Percentiles rank a stretch among this genome's conserved stretches.
Conservation (phyloP, 2,888 invertebrate species). For the Cerastoderma edule region DNA sequence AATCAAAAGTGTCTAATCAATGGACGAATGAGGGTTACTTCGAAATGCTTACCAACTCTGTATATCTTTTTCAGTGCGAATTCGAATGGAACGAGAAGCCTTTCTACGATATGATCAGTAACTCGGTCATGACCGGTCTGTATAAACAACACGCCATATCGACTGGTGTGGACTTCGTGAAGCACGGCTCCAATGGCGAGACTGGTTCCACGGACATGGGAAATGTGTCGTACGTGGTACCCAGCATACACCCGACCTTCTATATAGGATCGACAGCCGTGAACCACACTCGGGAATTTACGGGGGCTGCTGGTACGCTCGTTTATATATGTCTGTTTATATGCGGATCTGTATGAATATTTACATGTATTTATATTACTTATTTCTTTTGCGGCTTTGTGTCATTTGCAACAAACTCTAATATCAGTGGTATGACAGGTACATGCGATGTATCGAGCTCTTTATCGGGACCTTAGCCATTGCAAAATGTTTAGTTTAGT, state of each 20-base stretch:
- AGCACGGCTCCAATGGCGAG: slow-evolving; percentile 27
- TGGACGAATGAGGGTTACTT: no score
- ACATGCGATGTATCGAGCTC: no score
- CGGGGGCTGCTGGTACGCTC: slow-evolving; percentile 71
- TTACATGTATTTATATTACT: no score
- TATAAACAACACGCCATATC: slow-evolving; percentile 72
- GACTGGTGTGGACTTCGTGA: slow-evolving; percentile 66
- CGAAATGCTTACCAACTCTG: not conserved
- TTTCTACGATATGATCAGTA: slow-evolving; percentile 72
- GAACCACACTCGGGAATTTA: slow-evolving; percentile 78
- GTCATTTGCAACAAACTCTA: no score
- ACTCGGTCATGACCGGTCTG: slow-evolving; percentile 65
- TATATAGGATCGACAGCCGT: slow-evolving; percentile 63
- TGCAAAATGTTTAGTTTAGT: no score
- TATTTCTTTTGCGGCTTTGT: no score
- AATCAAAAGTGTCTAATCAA: no score
- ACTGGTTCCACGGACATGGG: slow-evolving; percentile 80
- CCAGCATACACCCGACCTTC: slow-evolving; percentile 71
- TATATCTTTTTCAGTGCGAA: slow-evolving; percentile 35
- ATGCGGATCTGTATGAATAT: no score
- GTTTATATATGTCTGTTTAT: no score
- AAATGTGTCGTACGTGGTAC: slow-evolving; percentile 78
- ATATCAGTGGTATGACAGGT: no score
- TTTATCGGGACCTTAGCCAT: no score
- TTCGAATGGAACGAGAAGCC: slow-evolving; percentile 43